phyloP scores from a whole-genome alignment of 2,888 invertebrate species.

The Opisthograptis luteolata region DNA sequence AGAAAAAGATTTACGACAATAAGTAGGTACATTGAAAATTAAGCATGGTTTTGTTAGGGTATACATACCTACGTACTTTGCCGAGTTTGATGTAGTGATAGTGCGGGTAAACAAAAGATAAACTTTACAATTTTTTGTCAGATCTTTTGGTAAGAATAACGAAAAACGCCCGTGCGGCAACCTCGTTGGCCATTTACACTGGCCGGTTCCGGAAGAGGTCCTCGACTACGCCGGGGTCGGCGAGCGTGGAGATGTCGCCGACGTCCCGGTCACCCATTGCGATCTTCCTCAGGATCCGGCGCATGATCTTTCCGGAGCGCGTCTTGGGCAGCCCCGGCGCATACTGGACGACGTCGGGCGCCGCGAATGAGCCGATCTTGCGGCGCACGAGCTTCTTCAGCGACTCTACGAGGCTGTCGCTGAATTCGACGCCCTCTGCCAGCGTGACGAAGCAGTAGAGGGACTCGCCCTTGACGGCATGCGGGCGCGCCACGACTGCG shows the following conservation, averaged over 20 bases:
- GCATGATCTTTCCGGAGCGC: conserved; percentile 99
- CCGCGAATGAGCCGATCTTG: conserved; percentile 97
- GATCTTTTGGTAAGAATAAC: too few relatives aligned
- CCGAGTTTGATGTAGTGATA: too few relatives aligned
- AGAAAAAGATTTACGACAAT: too few relatives aligned
- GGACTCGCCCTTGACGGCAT: conserved; percentile 97
- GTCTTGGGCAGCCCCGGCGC: conserved; percentile 98
- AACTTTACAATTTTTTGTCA: too few relatives aligned
- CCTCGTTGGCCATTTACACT: conserved; percentile 9
- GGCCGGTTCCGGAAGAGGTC: conserved; percentile 90
- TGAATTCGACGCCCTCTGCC: conserved; percentile 89
- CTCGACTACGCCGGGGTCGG: conserved; percentile 95
- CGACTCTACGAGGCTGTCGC: conserved; percentile 87
- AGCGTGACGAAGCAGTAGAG: conserved; percentile 98
- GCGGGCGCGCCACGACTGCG: conserved; percentile 97
- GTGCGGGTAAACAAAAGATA: too few relatives aligned
- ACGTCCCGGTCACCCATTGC: conserved; percentile 94
- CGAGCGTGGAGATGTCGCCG: conserved; percentile 97
- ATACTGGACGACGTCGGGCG: conserved; percentile 96
- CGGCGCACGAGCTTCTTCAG: conserved; percentile 92
- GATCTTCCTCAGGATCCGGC: conserved; percentile 96
- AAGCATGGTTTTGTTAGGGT: too few relatives aligned
- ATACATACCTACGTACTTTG: too few relatives aligned
- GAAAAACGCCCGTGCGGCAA: too few relatives aligned
- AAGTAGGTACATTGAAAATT: too few relatives aligned